Percentiles rank a stretch among this genome's conserved stretches.
These are phyloP conservation scores for Clytia hemisphaerica DNA, from an alignment of 30 jellyfish, hydroid and myxozoan species.

Conservation along the genomic window DNA sequence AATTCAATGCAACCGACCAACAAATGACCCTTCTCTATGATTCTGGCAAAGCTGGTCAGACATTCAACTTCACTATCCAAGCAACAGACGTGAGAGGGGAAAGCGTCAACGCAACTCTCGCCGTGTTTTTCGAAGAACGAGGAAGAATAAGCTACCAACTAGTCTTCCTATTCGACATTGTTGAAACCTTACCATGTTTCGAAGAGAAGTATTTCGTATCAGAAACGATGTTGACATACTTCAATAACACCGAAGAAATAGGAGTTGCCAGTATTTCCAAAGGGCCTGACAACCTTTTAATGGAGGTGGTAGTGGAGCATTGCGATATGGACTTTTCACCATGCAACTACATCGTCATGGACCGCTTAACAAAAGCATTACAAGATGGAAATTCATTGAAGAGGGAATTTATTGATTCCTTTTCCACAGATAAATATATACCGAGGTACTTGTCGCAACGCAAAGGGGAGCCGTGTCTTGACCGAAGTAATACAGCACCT, in stretches of 20 bases:
- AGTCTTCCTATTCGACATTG: conserved; percentile 14
- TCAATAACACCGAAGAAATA: neutral
- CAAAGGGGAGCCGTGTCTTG: conserved; percentile 18
- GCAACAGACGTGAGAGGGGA: conserved; percentile 31
- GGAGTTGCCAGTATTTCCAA: too few species aligned
- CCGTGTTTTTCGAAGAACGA: neutral
- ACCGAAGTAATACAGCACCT: conserved; percentile 14
- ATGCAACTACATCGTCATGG: conserved; percentile 20
- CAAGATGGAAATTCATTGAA: conserved; percentile 8
- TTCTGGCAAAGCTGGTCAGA: neutral
- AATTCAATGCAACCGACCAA: neutral
- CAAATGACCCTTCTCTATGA: conserved; percentile 1
- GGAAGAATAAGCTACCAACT: neutral
- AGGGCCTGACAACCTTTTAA: conserved; percentile 20
- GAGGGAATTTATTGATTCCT: neutral
- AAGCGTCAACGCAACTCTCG: conserved; percentile 2
- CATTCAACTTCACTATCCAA: neutral
- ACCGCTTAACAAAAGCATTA: neutral
- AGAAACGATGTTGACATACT: conserved; percentile 2
- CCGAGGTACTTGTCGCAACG: conserved; percentile 29
- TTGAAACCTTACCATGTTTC: neutral
- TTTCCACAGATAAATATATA: conserved; percentile 23
- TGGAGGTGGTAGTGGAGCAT: conserved; percentile 10
- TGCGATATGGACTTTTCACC: conserved; percentile 20
- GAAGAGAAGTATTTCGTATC: neutral